These are phyloP conservation scores for Rugalucina vietnamica DNA, from an alignment of 2,888 invertebrate genomes.

Conservation along the genomic window DNA sequence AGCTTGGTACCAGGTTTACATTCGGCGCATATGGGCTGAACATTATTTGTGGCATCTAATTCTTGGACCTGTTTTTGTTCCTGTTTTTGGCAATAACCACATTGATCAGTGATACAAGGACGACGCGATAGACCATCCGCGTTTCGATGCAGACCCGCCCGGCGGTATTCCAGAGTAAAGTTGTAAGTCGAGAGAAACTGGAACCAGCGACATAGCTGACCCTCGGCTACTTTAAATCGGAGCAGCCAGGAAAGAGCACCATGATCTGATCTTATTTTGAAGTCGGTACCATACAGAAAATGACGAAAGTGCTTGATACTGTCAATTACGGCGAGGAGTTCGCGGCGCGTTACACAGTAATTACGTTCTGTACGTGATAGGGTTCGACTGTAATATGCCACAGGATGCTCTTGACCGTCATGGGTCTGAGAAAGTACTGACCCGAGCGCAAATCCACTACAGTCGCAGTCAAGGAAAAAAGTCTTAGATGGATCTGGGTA, in stretches of 20 bases:
- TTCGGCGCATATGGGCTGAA: background rate
- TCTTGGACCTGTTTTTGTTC: slow-evolving; percentile 7
- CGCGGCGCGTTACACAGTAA: slow-evolving; percentile 45
- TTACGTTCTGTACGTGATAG: slow-evolving; percentile 33
- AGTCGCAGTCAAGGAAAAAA: slow-evolving; percentile 45
- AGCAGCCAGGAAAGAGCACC: slow-evolving; percentile 35
- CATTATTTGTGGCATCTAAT: too few species aligned
- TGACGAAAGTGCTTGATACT: slow-evolving; percentile 42
- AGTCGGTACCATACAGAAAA: slow-evolving; percentile 44
- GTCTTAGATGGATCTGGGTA: slow-evolving; percentile 60
- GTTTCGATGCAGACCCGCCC: background rate
- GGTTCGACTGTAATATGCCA: slow-evolving; percentile 39
- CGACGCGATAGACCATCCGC: background rate
- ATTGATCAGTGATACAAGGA: background rate
- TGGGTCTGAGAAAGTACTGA: slow-evolving; percentile 42
- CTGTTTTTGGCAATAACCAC: background rate
- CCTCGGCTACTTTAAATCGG: background rate
- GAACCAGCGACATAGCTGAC: background rate
- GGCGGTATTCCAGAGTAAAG: background rate
- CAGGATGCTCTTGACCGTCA: slow-evolving; percentile 26
- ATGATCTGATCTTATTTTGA: slow-evolving; percentile 46
- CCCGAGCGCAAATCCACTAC: slow-evolving; percentile 24
- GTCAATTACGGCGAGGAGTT: slow-evolving; percentile 47
- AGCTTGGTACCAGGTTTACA: background rate
- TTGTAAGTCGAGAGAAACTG: background rate